Evolutionary conservation across 92 coral and sea anemone genomes (phyloP).

Genomic region (Chrysogorgia sp.): DNA sequence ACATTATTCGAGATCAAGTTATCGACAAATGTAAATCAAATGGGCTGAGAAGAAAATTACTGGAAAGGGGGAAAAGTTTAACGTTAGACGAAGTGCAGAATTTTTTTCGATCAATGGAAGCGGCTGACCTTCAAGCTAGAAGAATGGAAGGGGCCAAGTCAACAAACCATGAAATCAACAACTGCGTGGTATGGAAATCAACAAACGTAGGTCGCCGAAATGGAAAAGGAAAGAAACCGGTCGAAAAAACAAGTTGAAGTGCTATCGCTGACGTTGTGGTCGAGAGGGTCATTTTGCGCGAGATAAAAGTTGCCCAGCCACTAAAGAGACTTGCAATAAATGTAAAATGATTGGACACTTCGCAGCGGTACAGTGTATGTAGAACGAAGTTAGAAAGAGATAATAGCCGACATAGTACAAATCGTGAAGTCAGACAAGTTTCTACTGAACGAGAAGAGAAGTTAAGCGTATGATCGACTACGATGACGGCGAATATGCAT

Average conservation of each 20-base stretch:
- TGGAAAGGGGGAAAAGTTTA: slow-evolving; percentile 59
- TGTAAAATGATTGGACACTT: slow-evolving; percentile 40
- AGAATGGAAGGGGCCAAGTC: too few relatives aligned
- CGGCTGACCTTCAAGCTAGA: too few relatives aligned
- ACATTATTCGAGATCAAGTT: slow-evolving; percentile 64
- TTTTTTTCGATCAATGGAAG: too few relatives aligned
- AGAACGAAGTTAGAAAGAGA: background rate
- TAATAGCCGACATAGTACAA: background rate
- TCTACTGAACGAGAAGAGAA: too few relatives aligned
- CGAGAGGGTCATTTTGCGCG: too few relatives aligned
- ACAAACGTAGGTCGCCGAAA: too few relatives aligned
- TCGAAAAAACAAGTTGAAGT: too few relatives aligned
- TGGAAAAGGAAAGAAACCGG: too few relatives aligned
- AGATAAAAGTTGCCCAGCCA: slow-evolving; percentile 49
- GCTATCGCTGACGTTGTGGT: too few relatives aligned
- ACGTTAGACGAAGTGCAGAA: slow-evolving; percentile 55
- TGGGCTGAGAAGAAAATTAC: slow-evolving; percentile 56
- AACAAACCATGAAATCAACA: too few relatives aligned
- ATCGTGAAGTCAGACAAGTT: background rate
- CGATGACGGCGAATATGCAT: slow-evolving; percentile 49
- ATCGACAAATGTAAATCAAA: slow-evolving; percentile 61
- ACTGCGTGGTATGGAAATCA: too few relatives aligned
- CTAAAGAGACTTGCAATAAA: slow-evolving; percentile 24
- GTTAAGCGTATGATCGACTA: background rate
- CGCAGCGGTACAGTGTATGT: slow-evolving; percentile 7